Base-by-base conservation (phyloP, 2,888 invertebrate genomes). In the Phyto melanocephala region DNA sequence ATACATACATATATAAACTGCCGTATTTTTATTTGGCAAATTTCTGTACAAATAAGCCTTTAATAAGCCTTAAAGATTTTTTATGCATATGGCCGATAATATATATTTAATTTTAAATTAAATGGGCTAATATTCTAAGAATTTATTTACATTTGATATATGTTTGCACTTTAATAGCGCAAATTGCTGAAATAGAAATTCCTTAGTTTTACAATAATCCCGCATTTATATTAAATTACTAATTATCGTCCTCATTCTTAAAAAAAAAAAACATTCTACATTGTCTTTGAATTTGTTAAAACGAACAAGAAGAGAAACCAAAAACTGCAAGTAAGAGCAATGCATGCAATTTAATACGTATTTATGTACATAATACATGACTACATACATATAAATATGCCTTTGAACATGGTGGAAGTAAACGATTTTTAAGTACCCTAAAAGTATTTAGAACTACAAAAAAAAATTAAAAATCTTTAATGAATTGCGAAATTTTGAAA, bases 191-290 rank as follows among this genome's bases (percentile, higher is more conserved):
- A 50, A 35, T 20, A 62, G 40, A 62, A 72, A 33, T 50, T 52
- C 40, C 15, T 58, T 24, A 56, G 17, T 56, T 47, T 33, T n/a
- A 67, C 47, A 76, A 76, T 76, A 76, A 76, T 58, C 75, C 47
- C 58, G 40, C 75, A 50, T 67, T 76, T 67, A 76, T 65, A 75
- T 75, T 75, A 75, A 75, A 75, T 75, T 75, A 67, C 75, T 65
- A 65, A 65, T 56, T 75, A 56, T 67, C 37, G 17, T 58, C 56
- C 47, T 50, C 37, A 58, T 75, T 47, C 56, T 45, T 58, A 22
- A 45, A 8, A 35, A 62, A 70, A 71, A 35, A 52, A n/a, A 28
- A 63, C 13, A 28, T 11, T 17, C 11, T 37, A 42, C 60, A 24
- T 24, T 60, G 60, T 56, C 33, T 17, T 56, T 56, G 33, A 3